phyloP scores from a whole-genome alignment of 1,140 invertebrate genomes.

The Monomorium pharaonis region DNA sequence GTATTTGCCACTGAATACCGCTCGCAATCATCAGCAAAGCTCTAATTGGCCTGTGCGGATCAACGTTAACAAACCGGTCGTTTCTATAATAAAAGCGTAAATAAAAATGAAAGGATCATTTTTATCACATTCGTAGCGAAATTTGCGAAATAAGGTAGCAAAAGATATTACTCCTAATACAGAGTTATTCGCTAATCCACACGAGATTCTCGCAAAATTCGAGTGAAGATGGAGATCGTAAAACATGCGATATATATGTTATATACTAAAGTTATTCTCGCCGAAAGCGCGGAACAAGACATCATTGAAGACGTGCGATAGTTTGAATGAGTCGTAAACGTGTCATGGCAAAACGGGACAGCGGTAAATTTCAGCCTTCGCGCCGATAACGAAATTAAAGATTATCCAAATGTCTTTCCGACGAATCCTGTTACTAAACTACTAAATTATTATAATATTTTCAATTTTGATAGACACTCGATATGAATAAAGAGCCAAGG shows the following conservation, averaged over 20 bases:
- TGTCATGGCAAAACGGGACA: slow-evolving; percentile 1
- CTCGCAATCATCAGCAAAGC: background rate
- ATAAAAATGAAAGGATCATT: background rate
- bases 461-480: background rate
- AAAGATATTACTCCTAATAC: background rate
- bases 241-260: slow-evolving; percentile 7
- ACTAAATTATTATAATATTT: background rate
- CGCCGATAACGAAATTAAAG: background rate
- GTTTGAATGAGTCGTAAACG: slow-evolving; percentile 47
- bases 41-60: slow-evolving; percentile 6
- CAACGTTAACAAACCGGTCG: background rate
- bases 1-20: background rate
- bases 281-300: background rate
- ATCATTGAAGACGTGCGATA: slow-evolving; percentile 20
- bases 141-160: background rate
- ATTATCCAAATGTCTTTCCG: background rate
- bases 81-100: background rate
- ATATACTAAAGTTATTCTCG: slow-evolving; percentile 20
- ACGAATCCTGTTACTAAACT: background rate
- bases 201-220: background rate
- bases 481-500: background rate
- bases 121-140: background rate
- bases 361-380: slow-evolving; percentile 16
- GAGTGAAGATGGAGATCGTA: slow-evolving; percentile 19
- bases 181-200: background rate